Percentiles rank a stretch among this genome's conserved stretches.
Conservation (phyloP, 2,113 vertebrate species). For the Paramisgurnus dabryanus region DNA sequence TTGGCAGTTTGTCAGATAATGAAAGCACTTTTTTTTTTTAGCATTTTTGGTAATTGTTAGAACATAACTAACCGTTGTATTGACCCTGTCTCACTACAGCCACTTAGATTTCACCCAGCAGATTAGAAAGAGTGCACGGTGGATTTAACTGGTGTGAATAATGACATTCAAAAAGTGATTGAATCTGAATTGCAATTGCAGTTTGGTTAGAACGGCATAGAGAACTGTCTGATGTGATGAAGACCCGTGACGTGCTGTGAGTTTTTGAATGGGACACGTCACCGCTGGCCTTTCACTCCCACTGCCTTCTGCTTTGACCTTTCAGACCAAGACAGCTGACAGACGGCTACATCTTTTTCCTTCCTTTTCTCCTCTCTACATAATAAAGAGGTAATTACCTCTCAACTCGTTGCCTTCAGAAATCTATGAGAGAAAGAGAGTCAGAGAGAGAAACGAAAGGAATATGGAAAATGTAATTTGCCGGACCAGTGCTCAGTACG, state of each 20-base stretch:
- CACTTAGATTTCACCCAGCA: conserved; percentile 1
- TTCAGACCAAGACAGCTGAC: conserved; percentile 40
- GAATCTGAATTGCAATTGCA: conserved; percentile 30
- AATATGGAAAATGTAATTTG: conserved; percentile 22
- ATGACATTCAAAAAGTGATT: conserved; percentile 23
- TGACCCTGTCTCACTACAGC: conserved; percentile 5
- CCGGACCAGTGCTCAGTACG: background rate
- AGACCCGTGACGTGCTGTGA: conserved; percentile 17
- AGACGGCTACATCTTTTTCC: conserved; percentile 32
- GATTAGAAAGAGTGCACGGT: conserved; percentile 8
- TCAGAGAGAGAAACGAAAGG: background rate
- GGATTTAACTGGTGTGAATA: conserved; percentile 2
- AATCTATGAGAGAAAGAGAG: background rate
- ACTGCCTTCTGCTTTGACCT: conserved; percentile 37
- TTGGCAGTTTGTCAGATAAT: background rate
- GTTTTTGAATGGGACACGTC: conserved; percentile 35
- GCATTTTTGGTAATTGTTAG: background rate
- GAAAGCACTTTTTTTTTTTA: background rate
- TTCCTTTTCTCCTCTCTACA: conserved; percentile 33
- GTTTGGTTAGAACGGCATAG: conserved; percentile 25
- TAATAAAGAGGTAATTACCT: conserved; percentile 36
- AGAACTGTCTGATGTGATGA: conserved; percentile 39
- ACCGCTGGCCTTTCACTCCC: conserved; percentile 39
- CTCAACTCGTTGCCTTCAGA: conserved; percentile 24
- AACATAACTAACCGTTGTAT: background rate